These are phyloP conservation scores for Leptarthrus brevirostris DNA, from an alignment of 2,888 invertebrate genomes.

Conservation along the genomic window DNA sequence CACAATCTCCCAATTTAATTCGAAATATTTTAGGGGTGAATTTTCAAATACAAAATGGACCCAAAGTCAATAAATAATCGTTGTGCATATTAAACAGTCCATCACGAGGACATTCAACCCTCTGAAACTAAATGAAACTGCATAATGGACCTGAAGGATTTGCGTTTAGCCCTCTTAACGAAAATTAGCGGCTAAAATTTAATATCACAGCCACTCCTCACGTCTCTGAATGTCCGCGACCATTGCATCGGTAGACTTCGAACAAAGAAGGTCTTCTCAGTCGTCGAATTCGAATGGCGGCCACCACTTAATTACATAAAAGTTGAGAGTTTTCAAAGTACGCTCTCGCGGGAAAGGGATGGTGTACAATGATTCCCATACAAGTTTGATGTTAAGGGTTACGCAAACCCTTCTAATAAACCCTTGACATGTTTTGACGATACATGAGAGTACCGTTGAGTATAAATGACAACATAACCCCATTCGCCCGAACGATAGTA, in stretches of 20 bases:
- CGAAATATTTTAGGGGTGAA: too few species aligned
- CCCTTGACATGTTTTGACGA: conserved; percentile 46
- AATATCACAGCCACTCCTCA: not conserved
- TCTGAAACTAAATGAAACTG: not conserved
- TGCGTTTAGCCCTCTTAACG: conserved; percentile 5
- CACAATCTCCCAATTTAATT: too few species aligned
- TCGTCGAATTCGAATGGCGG: conserved; percentile 5
- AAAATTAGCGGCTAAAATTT: conserved; percentile 8
- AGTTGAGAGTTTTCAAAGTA: conserved; percentile 13
- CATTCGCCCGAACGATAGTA: conserved; percentile 4
- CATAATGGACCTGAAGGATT: conserved; percentile 27
- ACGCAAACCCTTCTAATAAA: conserved; percentile 40
- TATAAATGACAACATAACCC: conserved; percentile 37
- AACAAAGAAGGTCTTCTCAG: not conserved
- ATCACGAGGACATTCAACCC: conserved; percentile 24
- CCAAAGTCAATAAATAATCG: not conserved
- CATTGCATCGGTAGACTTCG: not conserved
- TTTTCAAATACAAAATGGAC: too few species aligned
- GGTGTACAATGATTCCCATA: not conserved
- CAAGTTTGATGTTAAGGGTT: conserved; percentile 2
- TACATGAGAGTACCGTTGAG: conserved; percentile 4
- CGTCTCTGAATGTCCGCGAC: not conserved
- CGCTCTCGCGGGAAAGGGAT: not conserved
- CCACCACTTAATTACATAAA: conserved; percentile 48
- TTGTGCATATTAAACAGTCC: too few species aligned